Base-by-base conservation (phyloP, 2,797 vertebrate genomes). In the Enteromius afrohamiltoni region DNA sequence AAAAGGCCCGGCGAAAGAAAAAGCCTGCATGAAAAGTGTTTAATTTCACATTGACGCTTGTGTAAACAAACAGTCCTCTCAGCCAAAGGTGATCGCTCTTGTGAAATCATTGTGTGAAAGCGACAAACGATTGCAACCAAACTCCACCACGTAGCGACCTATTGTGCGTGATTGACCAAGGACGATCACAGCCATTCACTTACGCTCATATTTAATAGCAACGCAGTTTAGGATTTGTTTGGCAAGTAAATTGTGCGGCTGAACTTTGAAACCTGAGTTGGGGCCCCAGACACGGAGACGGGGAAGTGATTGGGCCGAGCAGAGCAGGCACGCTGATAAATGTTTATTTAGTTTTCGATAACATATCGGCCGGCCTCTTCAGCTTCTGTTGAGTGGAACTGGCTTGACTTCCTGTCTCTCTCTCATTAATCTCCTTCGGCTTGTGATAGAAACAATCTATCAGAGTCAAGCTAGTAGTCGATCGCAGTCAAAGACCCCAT, bases 291-390 rank as follows among this genome's bases (percentile, higher is more conserved):
- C 26, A 9, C 26, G 19, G 68, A 82, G 65, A 73, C 68, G 3
- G 77, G 74, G 69, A 83, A 82, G 47, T 31, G 79, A 88, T 67
- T 83, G 88, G 86, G 82, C 88, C 89, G 86, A 89, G 89, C 83
- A 87, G 86, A 84, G 80, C 77, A 19, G 42, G 65, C 80, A 42
- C 31, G 78, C 76, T 31, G 75, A 73, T 85, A 80, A 88, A 80
- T 88, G 86, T 86, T 85, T 86, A 83, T 86, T 90, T 88, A 85
- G 87, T 78, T 78, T 73, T 73, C 37, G 82, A 85, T 85, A 85
- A 85, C 75, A 77, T 77, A 82, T 70, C 74, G 75, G 34, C n/a
- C 68, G 11, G 58, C 75, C 73, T 49, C 73, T 77, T 83, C 82
- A 62, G 82, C 82, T 83, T 83, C 82, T 78, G 65, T 83, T 71